Evolutionary conservation across 1,140 invertebrate species (phyloP), one percentile per base, ranked within the genome.

Genomic region (Saccostrea glomerata): DNA sequence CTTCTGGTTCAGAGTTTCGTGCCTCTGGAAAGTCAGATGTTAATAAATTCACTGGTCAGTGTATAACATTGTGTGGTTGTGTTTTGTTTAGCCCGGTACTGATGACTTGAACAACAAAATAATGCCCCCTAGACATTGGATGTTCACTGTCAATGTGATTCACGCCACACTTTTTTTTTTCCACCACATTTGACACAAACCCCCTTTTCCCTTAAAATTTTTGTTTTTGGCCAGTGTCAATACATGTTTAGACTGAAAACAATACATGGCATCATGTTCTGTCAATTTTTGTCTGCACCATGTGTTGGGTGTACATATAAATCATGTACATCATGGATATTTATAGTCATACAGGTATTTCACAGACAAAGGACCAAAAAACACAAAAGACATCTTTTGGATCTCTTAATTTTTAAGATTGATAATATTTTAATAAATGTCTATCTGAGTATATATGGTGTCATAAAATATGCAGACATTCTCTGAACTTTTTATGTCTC

Each of bases 81-180:
- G 70, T 77, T 77, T 7, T 77, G 70, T 77, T 30, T 12, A 3
- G 70, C 70, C 70, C 30, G 25, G 70, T 77, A 77, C 70, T 77
- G 70, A 77, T 36, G 70, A 36, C 70, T 77, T 77, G 70, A 77
- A 77, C 70, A 77, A 77, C 70, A 77, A 77, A 77, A 77, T 77
- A 77, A 77, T 36, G 70, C 25, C 70, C 70, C 70, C 70, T 25
- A 77, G 70, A 25, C 70, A 77, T 77, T 25, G 11, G 70, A 77
- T 36, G 30, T 77, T 77, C 15, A 63, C 7, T 77, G 70, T 30
- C 70, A 36, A 30, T 36, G 70, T 77, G 66, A 73, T 73, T 73
- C 70, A 77, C 25, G 25, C 13, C 23, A 77, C 70, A 77, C 23
- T 15, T 23, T 77, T 77, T n/a, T 77, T 77, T 73, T 77, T 30